Conservation (phyloP, 2,113 vertebrate genomes). For the Talpa occidentalis region DNA sequence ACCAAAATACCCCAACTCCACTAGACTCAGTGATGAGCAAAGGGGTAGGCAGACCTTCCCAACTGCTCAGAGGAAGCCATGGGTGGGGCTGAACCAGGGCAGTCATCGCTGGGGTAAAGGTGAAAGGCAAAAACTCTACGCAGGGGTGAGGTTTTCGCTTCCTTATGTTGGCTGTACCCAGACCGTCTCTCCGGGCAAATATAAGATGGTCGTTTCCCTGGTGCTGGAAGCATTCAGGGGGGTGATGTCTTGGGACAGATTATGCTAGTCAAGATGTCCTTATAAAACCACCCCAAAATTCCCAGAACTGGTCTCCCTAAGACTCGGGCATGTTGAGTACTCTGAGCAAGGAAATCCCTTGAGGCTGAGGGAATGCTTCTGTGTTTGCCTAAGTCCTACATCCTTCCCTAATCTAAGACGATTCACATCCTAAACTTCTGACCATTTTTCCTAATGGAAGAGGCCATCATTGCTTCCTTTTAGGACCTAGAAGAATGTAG, state of each 20-base stretch:
- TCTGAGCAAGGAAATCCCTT: too few relatives aligned
- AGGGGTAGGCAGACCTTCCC: not conserved
- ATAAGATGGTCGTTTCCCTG: not conserved
- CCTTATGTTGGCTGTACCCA: not conserved
- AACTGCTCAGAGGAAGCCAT: not conserved
- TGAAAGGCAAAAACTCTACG: not conserved
- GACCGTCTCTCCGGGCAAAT: not conserved
- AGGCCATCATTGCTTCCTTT: too few relatives aligned
- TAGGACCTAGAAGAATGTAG: too few relatives aligned
- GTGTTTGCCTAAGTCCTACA: too few relatives aligned
- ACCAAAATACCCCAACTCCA: not conserved
- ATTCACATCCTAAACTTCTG: too few relatives aligned
- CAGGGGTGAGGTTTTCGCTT: not conserved
- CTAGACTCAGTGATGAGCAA: not conserved
- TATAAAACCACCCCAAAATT: too few relatives aligned
- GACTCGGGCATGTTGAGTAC: too few relatives aligned
- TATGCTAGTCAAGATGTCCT: too few relatives aligned
- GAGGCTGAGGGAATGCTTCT: too few relatives aligned
- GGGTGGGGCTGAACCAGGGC: not conserved
- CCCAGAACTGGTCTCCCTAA: too few relatives aligned
- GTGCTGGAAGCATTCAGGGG: not conserved
- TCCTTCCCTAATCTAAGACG: too few relatives aligned
- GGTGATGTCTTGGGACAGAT: not conserved
- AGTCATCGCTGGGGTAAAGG: not conserved
- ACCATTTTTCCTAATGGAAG: too few relatives aligned